These are phyloP conservation scores for Lagodon rhomboides DNA, from an alignment of 2,797 vertebrate species.

Conservation along the genomic window DNA sequence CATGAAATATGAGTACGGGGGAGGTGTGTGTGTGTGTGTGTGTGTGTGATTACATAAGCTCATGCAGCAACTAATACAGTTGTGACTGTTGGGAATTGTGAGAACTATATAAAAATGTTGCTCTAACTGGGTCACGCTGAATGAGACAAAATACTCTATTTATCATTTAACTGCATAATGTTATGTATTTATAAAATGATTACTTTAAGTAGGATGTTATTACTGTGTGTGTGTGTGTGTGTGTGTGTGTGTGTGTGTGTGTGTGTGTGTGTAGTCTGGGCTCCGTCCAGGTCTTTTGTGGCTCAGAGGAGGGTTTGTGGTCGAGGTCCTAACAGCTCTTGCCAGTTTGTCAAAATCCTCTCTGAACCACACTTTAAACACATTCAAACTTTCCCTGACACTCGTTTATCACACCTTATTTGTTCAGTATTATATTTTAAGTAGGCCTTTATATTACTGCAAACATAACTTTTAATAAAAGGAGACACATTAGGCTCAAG, in stretches of 20 bases:
- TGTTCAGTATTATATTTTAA: neutral
- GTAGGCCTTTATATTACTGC: too few species aligned
- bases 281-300: neutral
- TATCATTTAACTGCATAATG: neutral
- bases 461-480: too few species aligned
- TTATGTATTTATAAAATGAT: neutral
- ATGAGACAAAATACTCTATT: neutral
- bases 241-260: too few species aligned
- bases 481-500: too few species aligned
- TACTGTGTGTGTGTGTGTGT: too few species aligned
- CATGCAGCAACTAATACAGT: neutral
- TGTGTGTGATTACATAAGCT: constrained; percentile 3
- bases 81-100: neutral
- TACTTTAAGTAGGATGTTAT: neutral
- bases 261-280: neutral
- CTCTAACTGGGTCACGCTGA: neutral
- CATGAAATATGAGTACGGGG: constrained; percentile 14
- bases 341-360: neutral
- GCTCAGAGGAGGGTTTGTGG: neutral
- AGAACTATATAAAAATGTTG: neutral
- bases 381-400: neutral
- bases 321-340: too few species aligned
- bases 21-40: neutral
- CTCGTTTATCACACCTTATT: neutral
- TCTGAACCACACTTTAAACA: neutral